Conservation (phyloP, 2,888 invertebrate genomes). For the Drosophila pegasa region DNA sequence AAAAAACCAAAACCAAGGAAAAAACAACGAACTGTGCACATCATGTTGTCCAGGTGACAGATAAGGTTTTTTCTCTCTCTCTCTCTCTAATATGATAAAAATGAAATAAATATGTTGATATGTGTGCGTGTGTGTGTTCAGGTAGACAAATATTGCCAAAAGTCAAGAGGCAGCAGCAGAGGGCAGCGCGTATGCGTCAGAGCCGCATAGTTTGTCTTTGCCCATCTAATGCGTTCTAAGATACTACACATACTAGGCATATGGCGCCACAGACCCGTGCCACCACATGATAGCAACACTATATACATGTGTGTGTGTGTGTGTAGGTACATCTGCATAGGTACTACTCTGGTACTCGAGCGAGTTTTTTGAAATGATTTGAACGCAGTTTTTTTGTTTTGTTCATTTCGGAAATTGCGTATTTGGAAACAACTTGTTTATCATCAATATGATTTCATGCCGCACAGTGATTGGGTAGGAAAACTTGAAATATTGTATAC, state of each 20-base stretch:
- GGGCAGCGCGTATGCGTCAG: conserved; percentile 43
- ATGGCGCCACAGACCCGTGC: conserved; percentile 23
- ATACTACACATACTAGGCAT: conserved; percentile 5
- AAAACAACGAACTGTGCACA: conserved; percentile 45
- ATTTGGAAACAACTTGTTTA: conserved; percentile 8
- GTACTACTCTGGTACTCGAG: conserved; percentile 11
- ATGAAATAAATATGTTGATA: conserved; percentile 6
- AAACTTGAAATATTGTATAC: neutral
- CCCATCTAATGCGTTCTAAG: conserved; percentile 33
- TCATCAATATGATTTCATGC: neutral
- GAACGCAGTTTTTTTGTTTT: neutral
- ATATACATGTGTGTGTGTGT: neutral
- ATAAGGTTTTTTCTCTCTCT: conserved; percentile 25
- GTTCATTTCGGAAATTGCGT: conserved; percentile 7
- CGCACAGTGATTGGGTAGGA: neutral
- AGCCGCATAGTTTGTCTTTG: conserved; percentile 11
- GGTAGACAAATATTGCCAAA: conserved; percentile 15
- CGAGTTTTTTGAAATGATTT: conserved; percentile 3
- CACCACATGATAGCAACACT: conserved; percentile 15
- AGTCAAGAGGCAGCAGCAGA: conserved; percentile 8
- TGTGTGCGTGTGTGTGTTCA: conserved; percentile 12
- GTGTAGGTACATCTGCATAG: neutral
- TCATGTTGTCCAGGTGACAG: conserved; percentile 54
- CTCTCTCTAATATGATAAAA: conserved; percentile 28
- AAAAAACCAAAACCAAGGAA: conserved; percentile 15